A percentile compares a stretch with the other conserved stretches of the same genome.
These are phyloP conservation scores for Trididemnum nubilum DNA, from an alignment of 23 tunicate species.

Conservation along the genomic window DNA sequence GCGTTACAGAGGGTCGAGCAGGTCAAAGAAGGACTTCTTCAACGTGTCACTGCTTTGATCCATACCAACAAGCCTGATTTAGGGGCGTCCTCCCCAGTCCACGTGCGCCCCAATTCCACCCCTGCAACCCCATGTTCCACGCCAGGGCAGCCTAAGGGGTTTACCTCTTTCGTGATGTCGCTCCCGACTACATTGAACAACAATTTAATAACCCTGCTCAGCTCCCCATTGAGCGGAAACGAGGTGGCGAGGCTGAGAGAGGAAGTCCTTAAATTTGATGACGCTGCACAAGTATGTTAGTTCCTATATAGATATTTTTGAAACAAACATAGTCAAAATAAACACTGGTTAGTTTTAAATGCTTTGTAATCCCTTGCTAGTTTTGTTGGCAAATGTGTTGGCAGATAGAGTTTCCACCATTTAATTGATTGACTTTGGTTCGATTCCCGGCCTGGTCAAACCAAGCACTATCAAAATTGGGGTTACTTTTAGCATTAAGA, in stretches of 20 bases:
- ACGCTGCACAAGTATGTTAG: constrained; percentile 67
- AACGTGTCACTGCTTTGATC: constrained; percentile 26
- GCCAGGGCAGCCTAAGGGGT: constrained; percentile 18
- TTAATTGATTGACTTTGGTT: too few species aligned
- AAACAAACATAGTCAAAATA: too few species aligned
- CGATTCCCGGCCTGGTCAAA: too few species aligned
- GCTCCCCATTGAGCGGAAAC: constrained; percentile 52
- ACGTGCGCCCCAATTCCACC: constrained; percentile 9
- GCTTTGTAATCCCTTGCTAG: too few species aligned
- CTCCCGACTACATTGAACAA: constrained; percentile 18
- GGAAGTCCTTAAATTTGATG: constrained; percentile 76
- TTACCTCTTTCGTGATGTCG: constrained; percentile 51
- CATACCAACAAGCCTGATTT: neutral
- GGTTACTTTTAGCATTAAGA: too few species aligned
- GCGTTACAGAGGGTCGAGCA: constrained; percentile 22
- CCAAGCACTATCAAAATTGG: too few species aligned
- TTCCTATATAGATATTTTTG: too few species aligned
- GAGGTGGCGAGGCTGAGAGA: constrained; percentile 52
- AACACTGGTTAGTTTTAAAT: too few species aligned
- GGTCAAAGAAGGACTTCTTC: constrained; percentile 48
- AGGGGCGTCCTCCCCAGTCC: constrained; percentile 49
- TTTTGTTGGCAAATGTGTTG: too few species aligned
- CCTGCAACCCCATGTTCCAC: constrained; percentile 37
- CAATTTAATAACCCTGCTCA: neutral
- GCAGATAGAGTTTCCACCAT: too few species aligned